A percentile compares a stretch with the other conserved stretches of the same genome.
Conservation (phyloP, 1,140 invertebrate species). For the Drosophila fuyamai region DNA sequence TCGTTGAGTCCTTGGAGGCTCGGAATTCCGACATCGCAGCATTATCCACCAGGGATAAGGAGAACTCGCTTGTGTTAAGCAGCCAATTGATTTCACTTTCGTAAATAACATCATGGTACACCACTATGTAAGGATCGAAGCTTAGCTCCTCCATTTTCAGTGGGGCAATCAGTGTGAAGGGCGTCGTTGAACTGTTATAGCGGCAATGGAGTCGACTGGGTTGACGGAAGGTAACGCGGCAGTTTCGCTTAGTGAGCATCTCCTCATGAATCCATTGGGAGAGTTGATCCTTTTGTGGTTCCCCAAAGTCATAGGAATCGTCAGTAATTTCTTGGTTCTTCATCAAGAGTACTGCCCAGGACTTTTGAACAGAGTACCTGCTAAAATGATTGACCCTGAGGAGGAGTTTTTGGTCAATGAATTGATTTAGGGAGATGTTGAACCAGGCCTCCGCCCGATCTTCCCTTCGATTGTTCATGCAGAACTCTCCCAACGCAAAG, state of each 20-base stretch:
- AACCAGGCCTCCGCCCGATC: constrained; percentile 24
- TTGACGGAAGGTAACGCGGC: background rate
- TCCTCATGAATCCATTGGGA: background rate
- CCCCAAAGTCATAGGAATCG: background rate
- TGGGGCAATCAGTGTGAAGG: constrained; percentile 92
- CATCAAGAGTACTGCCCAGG: background rate
- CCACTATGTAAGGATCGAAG: constrained; percentile 91
- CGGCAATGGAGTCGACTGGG: constrained; percentile 89
- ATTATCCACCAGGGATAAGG: constrained; percentile 87
- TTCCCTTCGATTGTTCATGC: constrained; percentile 1
- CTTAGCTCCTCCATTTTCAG: constrained; percentile 96
- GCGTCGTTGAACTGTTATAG: constrained; percentile 89
- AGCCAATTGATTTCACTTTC: constrained; percentile 95
- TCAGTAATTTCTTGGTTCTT: background rate
- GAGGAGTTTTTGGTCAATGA: background rate
- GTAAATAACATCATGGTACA: constrained; percentile 95
- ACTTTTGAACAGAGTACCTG: background rate
- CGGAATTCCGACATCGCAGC: constrained; percentile 93
- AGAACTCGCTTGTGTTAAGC: constrained; percentile 92
- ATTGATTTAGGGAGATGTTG: constrained; percentile 10
- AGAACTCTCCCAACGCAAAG: constrained; percentile 23
- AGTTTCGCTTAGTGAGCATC: background rate
- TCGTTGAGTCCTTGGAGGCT: constrained; percentile 94
- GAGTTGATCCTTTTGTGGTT: background rate
- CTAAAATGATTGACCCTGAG: background rate